These are phyloP conservation scores for Branchinecta lindahli DNA, from an alignment of 1,140 invertebrate species.

Conservation along the genomic window DNA sequence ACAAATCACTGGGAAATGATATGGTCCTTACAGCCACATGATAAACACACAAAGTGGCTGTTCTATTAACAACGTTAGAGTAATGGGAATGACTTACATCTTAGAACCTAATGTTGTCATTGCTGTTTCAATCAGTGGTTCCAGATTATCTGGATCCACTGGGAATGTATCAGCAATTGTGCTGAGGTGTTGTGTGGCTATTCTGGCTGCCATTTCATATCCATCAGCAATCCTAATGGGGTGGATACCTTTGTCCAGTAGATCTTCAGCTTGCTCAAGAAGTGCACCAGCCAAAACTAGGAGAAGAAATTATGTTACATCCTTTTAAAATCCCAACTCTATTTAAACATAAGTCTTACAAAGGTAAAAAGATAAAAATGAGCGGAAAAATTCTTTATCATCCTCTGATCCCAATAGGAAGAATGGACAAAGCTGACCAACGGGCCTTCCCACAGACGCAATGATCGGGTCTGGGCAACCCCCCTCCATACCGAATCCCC, in stretches of 20 bases:
- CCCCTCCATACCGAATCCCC: no score
- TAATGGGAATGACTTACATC: constrained; percentile 46
- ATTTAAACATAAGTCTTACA: constrained; percentile 10
- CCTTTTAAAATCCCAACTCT: neutral
- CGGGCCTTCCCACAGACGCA: no score
- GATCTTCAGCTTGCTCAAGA: constrained; percentile 79
- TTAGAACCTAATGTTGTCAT: constrained; percentile 99
- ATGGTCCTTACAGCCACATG: no score
- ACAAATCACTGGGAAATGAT: no score
- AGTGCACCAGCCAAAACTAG: constrained; percentile 70
- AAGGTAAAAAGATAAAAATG: neutral
- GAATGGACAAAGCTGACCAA: no score
- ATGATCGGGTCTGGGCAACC: no score
- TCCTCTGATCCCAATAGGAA: no score
- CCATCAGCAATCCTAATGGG: constrained; percentile 98
- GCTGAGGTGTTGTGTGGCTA: constrained; percentile 71
- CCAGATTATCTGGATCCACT: constrained; percentile 60
- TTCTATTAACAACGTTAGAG: no score
- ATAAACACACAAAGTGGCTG: no score
- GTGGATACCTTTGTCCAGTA: constrained; percentile 94
- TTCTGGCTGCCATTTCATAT: constrained; percentile 89
- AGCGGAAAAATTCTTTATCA: neutral
- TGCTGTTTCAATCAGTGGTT: constrained; percentile 82
- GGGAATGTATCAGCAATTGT: constrained; percentile 77
- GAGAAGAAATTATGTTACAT: constrained; percentile 23